phyloP scores from a whole-genome alignment of 2,888 invertebrate genomes.

The Morpho achilles region DNA sequence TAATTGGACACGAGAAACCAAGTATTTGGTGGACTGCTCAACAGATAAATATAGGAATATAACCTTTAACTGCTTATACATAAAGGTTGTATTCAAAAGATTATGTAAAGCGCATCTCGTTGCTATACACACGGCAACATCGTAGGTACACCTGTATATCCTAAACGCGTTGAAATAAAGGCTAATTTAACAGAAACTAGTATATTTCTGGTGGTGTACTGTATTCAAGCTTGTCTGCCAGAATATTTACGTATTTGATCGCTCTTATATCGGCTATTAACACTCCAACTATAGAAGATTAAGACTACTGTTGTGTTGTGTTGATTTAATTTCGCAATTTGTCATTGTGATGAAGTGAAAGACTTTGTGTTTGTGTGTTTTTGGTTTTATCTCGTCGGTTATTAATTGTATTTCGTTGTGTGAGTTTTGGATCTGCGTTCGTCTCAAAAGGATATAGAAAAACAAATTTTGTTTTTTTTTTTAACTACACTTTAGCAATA shows the following conservation, averaged over 20 bases:
- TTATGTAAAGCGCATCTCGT: background rate
- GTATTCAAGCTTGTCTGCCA: slow-evolving; percentile 5
- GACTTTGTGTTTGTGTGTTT: background rate
- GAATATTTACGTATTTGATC: slow-evolving; percentile 20
- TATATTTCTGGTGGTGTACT: background rate
- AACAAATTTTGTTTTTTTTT: too few relatives aligned
- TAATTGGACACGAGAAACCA: slow-evolving; percentile 36
- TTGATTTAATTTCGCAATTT: slow-evolving; percentile 1
- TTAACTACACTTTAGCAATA: too few relatives aligned
- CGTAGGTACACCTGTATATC: background rate
- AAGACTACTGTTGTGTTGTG: slow-evolving; percentile 2
- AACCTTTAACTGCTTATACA: background rate
- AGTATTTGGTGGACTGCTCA: slow-evolving; percentile 5
- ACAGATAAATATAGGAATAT: slow-evolving; percentile 4
- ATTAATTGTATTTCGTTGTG: too few relatives aligned
- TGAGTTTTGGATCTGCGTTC: too few relatives aligned
- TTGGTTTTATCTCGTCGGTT: too few relatives aligned
- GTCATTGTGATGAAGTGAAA: background rate
- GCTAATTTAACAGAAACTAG: background rate
- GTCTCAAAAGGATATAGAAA: too few relatives aligned
- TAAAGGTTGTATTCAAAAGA: slow-evolving; percentile 8
- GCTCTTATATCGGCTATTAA: slow-evolving; percentile 17
- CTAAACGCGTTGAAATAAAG: slow-evolving; percentile 10
- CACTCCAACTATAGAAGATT: slow-evolving; percentile 11
- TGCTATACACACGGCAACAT: background rate